A percentile compares a stretch with the other conserved stretches of the same genome.
phyloP scores from a whole-genome alignment of 2,888 invertebrate genomes.

The Ariolimax columbianus region DNA sequence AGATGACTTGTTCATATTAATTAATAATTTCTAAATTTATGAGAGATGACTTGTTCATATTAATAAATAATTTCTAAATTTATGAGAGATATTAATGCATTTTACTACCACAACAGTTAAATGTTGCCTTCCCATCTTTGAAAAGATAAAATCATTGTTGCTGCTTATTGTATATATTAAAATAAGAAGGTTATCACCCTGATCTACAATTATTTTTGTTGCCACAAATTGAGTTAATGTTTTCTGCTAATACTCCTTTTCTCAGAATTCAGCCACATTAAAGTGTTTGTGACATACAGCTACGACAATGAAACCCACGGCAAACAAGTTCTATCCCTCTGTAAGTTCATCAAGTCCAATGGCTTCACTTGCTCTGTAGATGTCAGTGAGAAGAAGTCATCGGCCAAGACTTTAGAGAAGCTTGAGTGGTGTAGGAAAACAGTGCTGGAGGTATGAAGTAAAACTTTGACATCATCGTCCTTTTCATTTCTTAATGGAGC shows the following conservation, averaged over 20 bases:
- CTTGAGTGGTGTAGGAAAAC: conserved; percentile 26
- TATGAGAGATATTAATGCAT: no score
- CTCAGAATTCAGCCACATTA: conserved; percentile 67
- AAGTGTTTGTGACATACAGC: conserved; percentile 72
- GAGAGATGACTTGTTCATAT: no score
- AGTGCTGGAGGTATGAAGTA: conserved; percentile 30
- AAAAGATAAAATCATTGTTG: no score
- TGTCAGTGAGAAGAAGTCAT: conserved; percentile 33
- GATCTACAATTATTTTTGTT: background rate
- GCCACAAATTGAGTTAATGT: background rate
- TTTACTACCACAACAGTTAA: no score
- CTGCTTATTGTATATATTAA: background rate
- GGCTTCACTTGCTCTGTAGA: conserved; percentile 70
- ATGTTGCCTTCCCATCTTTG: no score
- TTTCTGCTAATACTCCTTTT: conserved; percentile 27
- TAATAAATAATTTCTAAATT: no score
- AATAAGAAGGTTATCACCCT: background rate
- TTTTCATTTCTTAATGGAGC: background rate
- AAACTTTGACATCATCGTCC: background rate
- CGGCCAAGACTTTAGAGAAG: conserved; percentile 19
- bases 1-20: no score
- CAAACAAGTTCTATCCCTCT: conserved; percentile 67
- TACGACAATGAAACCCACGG: conserved; percentile 67
- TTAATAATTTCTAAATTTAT: no score
- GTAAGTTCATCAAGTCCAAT: conserved; percentile 70